Conservation (phyloP, 1,140 invertebrate species). For the Drosophila dunni region DNA sequence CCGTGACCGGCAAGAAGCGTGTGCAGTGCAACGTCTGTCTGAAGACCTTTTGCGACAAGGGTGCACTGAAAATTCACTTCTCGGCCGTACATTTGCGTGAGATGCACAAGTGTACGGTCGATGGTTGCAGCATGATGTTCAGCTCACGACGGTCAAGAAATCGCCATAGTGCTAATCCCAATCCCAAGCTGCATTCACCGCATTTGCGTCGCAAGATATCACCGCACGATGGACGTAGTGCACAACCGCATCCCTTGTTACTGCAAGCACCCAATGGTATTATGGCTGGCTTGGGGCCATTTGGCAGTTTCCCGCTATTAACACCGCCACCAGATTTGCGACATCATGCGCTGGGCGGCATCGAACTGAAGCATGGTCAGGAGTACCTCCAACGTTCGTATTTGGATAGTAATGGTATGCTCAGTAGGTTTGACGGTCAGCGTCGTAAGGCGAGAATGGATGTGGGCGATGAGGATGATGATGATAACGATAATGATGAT, state of each 20-base stretch:
- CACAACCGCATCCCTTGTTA: conserved; percentile 92
- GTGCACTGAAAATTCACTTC: conserved; percentile 99
- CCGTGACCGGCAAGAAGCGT: conserved; percentile 96
- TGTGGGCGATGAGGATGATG: conserved; percentile 76
- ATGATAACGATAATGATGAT: conserved; percentile 76
- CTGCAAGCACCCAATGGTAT: conserved; percentile 90
- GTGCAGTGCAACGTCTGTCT: conserved; percentile 99
- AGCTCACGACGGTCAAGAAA: conserved; percentile 97
- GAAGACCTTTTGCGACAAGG: conserved; percentile 99
- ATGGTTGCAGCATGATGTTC: conserved; percentile 99
- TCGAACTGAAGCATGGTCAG: conserved; percentile 85
- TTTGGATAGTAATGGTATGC: conserved; percentile 83
- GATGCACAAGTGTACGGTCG: conserved; percentile 99
- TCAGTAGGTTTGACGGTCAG: conserved; percentile 67
- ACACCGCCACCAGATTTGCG: conserved; percentile 90
- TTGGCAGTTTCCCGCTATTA: conserved; percentile 90
- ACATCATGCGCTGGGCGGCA: conserved; percentile 86
- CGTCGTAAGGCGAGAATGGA: conserved; percentile 41
- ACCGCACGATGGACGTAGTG: conserved; percentile 95
- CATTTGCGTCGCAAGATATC: conserved; percentile 96
- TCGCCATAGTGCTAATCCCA: conserved; percentile 98
- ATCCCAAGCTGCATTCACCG: conserved; percentile 98
- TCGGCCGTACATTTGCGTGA: conserved; percentile 99
- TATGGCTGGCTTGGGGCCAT: conserved; percentile 88
- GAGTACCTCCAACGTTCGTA: conserved; percentile 80